Evolutionary conservation across 1,140 invertebrate genomes (phyloP), one percentile per base, ranked within the genome.

Genomic region (Laupala kohalensis): DNA sequence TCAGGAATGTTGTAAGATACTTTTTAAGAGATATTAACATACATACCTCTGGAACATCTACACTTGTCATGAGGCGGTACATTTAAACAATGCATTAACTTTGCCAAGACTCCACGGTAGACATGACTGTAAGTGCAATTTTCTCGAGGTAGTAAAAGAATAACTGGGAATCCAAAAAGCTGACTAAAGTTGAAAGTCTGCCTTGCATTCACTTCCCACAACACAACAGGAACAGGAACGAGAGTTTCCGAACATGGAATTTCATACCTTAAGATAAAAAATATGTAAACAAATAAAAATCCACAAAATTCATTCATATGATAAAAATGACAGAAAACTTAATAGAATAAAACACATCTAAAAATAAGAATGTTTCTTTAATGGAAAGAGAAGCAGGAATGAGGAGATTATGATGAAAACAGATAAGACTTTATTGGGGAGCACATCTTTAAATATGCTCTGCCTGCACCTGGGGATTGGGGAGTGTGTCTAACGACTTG

Each of bases 121-220:
- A 72, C 24, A 3, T 23, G 19, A n/a, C 69, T 62, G 25, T 72
- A 72, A 4, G 67, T 65, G 27, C 71, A 72, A 64, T 64, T 64
- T 15, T 65, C 68, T n/a, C 27, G 25, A 28, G 71, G 71, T 12
- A 69, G 37, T 12, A 63, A 28, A 64, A 72, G 68, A 19, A 72
- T 19, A 5, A 72, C 15, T n/a, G 71, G 71, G 12, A 69, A 25
- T 24, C 71, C 71, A 68, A 72, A 72, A 3, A 72, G 26, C 24
- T 72, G 37, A 25, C 63, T 69, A 9, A 25, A 67, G 12, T 63
- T 64, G 28, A 71, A 71, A 19, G 25, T 64, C 24, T 65, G 6
- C 25, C 25, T 26, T 15, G 29, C 6, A 4, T 25, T 26, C 0
- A 25, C 25, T 71, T 72, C 30, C 62, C 71, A 72, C 9, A 72